These are phyloP conservation scores for Dicerorhinus sumatrensis DNA, from an alignment of 2,113 vertebrate genomes.

Conservation along the genomic window DNA sequence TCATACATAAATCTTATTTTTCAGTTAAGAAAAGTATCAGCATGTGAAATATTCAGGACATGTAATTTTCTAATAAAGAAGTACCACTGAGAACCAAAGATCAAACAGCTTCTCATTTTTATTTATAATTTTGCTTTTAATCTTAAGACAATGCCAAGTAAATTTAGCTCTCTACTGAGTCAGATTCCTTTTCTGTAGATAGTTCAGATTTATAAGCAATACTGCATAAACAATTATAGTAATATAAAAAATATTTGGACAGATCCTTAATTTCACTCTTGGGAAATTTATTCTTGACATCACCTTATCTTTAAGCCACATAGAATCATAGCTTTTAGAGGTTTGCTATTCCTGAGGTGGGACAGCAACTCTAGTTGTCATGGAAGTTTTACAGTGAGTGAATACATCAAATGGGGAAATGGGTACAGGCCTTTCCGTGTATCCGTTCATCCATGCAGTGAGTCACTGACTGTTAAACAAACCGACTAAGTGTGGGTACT, in stretches of 20 bases:
- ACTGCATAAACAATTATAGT: background rate
- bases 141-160: background rate
- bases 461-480: background rate
- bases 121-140: background rate
- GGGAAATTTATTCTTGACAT: background rate
- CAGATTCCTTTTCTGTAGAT: background rate
- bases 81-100: background rate
- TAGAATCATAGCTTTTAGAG: background rate
- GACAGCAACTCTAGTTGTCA: background rate
- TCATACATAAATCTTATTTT: background rate
- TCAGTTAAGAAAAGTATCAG: background rate
- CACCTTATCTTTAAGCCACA: background rate
- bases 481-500: background rate
- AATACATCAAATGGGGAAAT: fast-evolving
- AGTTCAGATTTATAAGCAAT: background rate
- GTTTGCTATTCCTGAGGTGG: background rate
- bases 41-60: background rate
- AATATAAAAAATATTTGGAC: background rate
- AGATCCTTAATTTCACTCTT: background rate
- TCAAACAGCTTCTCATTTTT: background rate
- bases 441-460: background rate
- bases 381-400: background rate
- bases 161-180: background rate
- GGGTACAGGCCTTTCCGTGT: background rate
- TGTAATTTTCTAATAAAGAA: background rate